Base-by-base conservation (phyloP, 2,888 invertebrate species). In the Mantis religiosa region DNA sequence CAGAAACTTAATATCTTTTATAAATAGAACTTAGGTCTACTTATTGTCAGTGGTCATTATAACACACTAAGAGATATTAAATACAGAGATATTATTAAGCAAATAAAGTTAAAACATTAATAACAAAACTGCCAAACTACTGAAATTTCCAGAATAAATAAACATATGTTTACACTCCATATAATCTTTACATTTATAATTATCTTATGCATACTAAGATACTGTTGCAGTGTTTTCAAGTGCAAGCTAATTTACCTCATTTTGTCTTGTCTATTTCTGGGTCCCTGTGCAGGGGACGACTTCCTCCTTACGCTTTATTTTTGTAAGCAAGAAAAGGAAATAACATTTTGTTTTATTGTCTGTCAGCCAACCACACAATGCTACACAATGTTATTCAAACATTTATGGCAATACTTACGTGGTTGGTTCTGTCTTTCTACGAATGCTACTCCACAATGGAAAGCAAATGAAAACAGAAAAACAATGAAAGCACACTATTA, bases 291-390 rank as follows among this genome's bases (percentile, higher is more conserved):
- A 88, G 96, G 96, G 90, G 96, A 96, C 91, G 96, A 95, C 94
- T 97, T 97, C 93, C 97, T 95, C 92, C 96, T 95, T 92, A 97
- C 96, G 94, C 97, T 97, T 90, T 87, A 47, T 83, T 91, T 90
- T 91, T 92, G 27, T 47, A 20, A 30, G 92, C 92, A 92, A 93
- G 93, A 92, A 91, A 91, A 91, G 54, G 54, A 71, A 71, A 71
- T 20, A 71, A 25, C 4, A 71, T 20, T 71, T 71, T 20, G 15
- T 71, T 71, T 71, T 20, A 20, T 71, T 71, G 15, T 71, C 54
- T 71, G 2, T 71, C 54, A 71, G 54, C 54, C 54, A 20, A 71
- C 25, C 54, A 71, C 91, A 92, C 91, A 92, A 91, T 91, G 91
- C 89, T 91, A 92, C 87, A 90, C 90, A 91, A 91, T 6, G 54